Evolutionary conservation across 2,797 vertebrate species (phyloP).

Genomic region (Mycteria americana): DNA sequence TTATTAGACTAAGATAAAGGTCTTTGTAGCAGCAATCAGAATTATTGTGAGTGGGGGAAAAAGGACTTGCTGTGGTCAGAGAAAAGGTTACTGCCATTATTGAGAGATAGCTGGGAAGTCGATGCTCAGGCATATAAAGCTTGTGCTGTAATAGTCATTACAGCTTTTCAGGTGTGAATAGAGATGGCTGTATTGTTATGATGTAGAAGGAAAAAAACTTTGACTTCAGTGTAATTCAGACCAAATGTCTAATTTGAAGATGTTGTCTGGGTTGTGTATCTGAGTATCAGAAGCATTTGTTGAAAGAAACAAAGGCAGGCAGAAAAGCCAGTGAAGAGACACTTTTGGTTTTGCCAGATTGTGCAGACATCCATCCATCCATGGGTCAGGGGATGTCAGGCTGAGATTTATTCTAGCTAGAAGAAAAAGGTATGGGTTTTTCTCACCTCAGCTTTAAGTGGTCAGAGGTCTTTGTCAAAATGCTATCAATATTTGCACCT

Average conservation of each 20-base stretch:
- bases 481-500: background rate
- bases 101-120: background rate
- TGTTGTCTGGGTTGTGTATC: background rate
- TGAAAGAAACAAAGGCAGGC: background rate
- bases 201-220: background rate
- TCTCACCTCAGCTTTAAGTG: background rate
- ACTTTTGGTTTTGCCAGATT: background rate
- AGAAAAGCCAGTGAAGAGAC: background rate
- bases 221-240: background rate
- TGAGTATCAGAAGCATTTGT: background rate
- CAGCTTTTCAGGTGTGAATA: background rate
- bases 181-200: background rate
- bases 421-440: background rate
- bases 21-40: background rate
- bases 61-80: background rate
- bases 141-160: background rate
- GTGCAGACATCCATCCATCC: background rate
- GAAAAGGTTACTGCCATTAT: background rate
- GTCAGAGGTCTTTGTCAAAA: background rate
- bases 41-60: rapidly evolving
- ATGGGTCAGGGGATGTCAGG: rapidly evolving
- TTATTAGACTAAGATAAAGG: background rate
- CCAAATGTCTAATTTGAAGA: background rate
- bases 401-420: background rate
- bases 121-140: background rate